Evolutionary conservation across 1,140 invertebrate genomes (phyloP), one percentile per base, ranked within the genome.

Genomic region (Latrodectus geometricus): DNA sequence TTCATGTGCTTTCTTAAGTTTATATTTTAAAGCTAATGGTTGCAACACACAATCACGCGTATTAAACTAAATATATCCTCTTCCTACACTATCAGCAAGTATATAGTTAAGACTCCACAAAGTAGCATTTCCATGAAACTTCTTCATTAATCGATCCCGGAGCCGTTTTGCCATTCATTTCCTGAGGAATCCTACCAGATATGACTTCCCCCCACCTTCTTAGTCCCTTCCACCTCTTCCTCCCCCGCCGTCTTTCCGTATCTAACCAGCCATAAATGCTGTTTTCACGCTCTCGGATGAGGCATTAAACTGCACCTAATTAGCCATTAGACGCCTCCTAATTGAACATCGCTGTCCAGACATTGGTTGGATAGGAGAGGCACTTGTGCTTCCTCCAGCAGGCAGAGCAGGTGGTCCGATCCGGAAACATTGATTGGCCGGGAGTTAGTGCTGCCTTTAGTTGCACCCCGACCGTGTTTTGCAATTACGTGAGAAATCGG

Each of bases 301-400:
- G 23, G 49, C 81, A 84, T 84, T 84, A 84, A 84, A 84, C 81
- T 52, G 72, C 35, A 54, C 35, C 72, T 84, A 84, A 84, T 84
- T 75, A 84, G 81, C 72, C 73, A 84, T 84, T 84, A 84, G 81
- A 35, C 61, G 72, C 61, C 61, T 84, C 23, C 73, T 84, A 84
- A 84, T 84, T 84, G 81, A 84, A 84, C 81, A 76, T 21, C 54
- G 72, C 52, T 20, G 79, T 49, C 79, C 79, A 76, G 73, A 84
- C 81, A 54, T 69, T 35, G 23, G 23, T 21, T 61, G 79, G 23
- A 23, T 66, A 17, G 17, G 54, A 61, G 54, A 61, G 17, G 17
- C 69, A 70, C 21, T 70, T 70, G 20, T 21, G 35, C 20, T 70
- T 23, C 48, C 61, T 54, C n/a, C 50, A 65, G 50, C 35, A 35